These are phyloP conservation scores for Hucho hucho DNA, from an alignment of 2,113 vertebrate species.

Conservation along the genomic window DNA sequence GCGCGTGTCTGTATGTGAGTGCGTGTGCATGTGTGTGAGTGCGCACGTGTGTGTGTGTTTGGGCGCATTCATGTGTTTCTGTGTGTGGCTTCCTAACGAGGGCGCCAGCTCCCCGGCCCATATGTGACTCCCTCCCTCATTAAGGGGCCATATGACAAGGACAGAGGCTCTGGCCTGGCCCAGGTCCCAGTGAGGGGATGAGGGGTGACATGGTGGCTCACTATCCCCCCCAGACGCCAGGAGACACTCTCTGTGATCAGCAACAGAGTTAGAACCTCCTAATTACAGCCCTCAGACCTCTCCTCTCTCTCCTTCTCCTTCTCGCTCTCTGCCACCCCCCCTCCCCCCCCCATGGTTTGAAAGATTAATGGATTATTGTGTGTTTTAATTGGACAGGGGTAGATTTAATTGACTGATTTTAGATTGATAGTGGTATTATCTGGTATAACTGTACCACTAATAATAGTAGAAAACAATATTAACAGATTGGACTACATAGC, in stretches of 20 bases:
- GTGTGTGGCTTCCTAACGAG: slow-evolving; percentile 66
- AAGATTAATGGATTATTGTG: slow-evolving; percentile 48
- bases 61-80: slow-evolving; percentile 8
- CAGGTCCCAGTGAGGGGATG: slow-evolving; percentile 59
- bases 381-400: slow-evolving; percentile 20
- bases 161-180: slow-evolving; percentile 70
- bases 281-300: slow-evolving; percentile 60
- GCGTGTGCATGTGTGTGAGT: slow-evolving; percentile 4
- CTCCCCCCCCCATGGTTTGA: slow-evolving; percentile 7
- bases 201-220: slow-evolving; percentile 54
- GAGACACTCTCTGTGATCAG: slow-evolving; percentile 27
- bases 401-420: slow-evolving; percentile 25
- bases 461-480: too few relatives aligned
- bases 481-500: too few relatives aligned
- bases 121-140: slow-evolving; percentile 79
- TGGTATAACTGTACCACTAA: too few relatives aligned
- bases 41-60: slow-evolving; percentile 23
- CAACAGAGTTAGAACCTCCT: slow-evolving; percentile 69
- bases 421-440: not conserved
- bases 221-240: slow-evolving; percentile 59
- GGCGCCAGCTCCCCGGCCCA: slow-evolving; percentile 65
- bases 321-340: too few relatives aligned
- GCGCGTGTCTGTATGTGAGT: slow-evolving; percentile 42
- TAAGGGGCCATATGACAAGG: slow-evolving; percentile 72
- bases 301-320: not conserved